phyloP scores from a whole-genome alignment of 53 echinoderm and acorn worm genomes.

The Glandiceps talaboti region DNA sequence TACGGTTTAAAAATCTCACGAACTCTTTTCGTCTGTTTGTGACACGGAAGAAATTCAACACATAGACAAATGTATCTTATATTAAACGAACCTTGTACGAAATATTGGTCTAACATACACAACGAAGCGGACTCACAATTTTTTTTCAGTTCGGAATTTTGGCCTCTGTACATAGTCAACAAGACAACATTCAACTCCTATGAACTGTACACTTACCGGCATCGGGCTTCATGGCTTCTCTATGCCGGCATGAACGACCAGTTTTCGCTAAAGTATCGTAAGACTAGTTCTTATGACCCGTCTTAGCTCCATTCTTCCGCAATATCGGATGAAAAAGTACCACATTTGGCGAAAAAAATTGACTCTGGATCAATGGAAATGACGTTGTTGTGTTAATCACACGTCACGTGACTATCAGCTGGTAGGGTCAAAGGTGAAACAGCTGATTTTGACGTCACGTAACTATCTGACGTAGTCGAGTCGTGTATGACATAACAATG shows the following conservation, averaged over 20 bases:
- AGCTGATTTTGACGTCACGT: constrained; percentile 8
- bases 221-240: neutral
- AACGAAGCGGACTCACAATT: too few species aligned
- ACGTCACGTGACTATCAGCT: constrained; percentile 44
- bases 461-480: too few species aligned
- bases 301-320: neutral
- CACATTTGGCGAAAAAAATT: neutral
- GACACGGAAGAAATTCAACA: too few species aligned
- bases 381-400: constrained; percentile 15
- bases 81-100: too few species aligned
- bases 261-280: neutral
- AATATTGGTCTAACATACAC: too few species aligned
- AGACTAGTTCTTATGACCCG: neutral
- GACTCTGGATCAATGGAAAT: neutral
- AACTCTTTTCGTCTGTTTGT: too few species aligned
- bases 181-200: neutral
- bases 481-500: too few species aligned
- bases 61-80: too few species aligned
- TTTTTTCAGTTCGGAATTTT: too few species aligned
- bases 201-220: neutral
- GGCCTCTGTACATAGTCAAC: too few species aligned
- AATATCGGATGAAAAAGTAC: neutral
- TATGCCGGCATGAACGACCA: neutral
- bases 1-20: too few species aligned
- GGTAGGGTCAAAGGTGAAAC: constrained; percentile 26